Evolutionary conservation across 2,888 invertebrate species (phyloP).

Genomic region (Agriopis leucophaearia): DNA sequence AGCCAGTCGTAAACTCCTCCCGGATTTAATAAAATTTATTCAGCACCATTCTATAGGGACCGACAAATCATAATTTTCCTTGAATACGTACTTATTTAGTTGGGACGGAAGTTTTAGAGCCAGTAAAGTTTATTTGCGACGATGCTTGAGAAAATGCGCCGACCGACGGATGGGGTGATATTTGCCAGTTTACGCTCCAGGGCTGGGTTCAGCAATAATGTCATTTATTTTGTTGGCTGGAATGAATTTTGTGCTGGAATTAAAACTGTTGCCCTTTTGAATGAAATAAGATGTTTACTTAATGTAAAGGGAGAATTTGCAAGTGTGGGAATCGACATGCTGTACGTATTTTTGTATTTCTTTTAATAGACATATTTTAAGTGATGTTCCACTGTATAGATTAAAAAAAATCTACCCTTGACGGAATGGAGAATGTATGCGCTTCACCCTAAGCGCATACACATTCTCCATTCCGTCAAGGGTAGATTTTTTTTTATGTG

Average conservation of each 20-base stretch:
- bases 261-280: slow-evolving; percentile 20
- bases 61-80: slow-evolving; percentile 83
- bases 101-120: slow-evolving; percentile 77
- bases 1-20: slow-evolving; percentile 78
- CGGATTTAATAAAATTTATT: slow-evolving; percentile 85
- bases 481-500: too few relatives aligned
- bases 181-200: slow-evolving; percentile 46
- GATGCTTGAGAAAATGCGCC: slow-evolving; percentile 61
- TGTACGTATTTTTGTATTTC: background rate
- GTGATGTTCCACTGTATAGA: too few relatives aligned
- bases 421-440: too few relatives aligned
- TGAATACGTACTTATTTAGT: slow-evolving; percentile 82
- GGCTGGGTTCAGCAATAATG: slow-evolving; percentile 41
- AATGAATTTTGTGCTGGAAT: slow-evolving; percentile 31
- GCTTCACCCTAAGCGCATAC: too few relatives aligned
- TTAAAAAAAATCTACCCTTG: too few relatives aligned
- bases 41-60: slow-evolving; percentile 76
- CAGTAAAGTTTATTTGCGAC: slow-evolving; percentile 79
- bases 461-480: too few relatives aligned
- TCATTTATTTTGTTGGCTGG: slow-evolving; percentile 37
- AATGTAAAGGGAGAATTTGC: background rate
- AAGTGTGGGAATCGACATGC: background rate
- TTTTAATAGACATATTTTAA: background rate
- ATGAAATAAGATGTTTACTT: slow-evolving; percentile 14
- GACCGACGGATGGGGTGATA: slow-evolving; percentile 53